These are phyloP conservation scores for Aphelocoma californica DNA, from an alignment of 2,797 vertebrate genomes.

Conservation along the genomic window DNA sequence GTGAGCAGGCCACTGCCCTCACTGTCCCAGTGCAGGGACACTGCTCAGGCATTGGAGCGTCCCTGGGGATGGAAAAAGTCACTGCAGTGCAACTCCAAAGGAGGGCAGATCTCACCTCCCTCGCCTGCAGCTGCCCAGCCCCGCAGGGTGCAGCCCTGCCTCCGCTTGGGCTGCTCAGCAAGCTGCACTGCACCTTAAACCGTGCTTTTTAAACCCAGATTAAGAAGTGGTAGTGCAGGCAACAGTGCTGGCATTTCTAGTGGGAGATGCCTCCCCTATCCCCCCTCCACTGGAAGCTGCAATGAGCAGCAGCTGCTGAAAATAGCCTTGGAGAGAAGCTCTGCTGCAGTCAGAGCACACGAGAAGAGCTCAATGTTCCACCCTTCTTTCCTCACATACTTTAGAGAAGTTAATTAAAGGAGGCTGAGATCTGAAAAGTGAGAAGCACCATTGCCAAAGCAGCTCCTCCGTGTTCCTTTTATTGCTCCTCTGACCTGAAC, in stretches of 20 bases:
- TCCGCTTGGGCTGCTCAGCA: not conserved
- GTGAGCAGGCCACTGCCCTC: not conserved
- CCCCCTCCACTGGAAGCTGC: not conserved
- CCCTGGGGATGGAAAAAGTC: not conserved
- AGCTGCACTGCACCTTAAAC: not conserved
- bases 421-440: constrained; percentile 23
- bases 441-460: not conserved
- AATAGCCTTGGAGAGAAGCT: not conserved
- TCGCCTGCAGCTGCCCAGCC: not conserved
- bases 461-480: not conserved
- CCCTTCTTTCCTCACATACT: not conserved
- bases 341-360: not conserved
- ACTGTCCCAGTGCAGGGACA: not conserved
- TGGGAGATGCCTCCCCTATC: not conserved
- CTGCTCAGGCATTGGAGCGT: not conserved
- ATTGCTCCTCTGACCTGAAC: constrained; percentile 5
- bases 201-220: not conserved
- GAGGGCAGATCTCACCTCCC: not conserved
- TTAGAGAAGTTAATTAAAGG: constrained; percentile 4
- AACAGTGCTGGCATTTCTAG: not conserved
- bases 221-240: not conserved
- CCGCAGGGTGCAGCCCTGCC: not conserved
- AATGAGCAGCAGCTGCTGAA: not conserved
- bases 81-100: not conserved
- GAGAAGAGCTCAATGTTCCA: not conserved